Evolutionary conservation across 2,797 vertebrate species (phyloP).

Genomic region (Hafferia zeledoni): DNA sequence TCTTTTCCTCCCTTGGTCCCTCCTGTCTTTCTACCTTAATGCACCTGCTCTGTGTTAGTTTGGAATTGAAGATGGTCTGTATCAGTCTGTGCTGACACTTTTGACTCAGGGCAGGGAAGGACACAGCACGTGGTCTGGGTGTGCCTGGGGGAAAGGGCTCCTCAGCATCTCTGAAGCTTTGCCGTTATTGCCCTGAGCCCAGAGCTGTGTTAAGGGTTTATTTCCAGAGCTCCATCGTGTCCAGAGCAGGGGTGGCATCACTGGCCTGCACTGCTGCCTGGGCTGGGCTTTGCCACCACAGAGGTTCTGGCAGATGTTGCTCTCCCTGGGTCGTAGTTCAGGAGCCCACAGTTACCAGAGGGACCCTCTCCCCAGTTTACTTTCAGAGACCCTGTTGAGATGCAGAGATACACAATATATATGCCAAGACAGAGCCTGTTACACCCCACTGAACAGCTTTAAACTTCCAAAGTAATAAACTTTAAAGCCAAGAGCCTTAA

Average conservation of each 20-base stretch:
- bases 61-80: background rate
- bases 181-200: background rate
- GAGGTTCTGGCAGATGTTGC: rapidly evolving
- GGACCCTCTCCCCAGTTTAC: background rate
- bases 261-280: background rate
- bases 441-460: background rate
- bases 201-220: background rate
- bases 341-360: background rate
- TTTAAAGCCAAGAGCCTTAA: conserved; percentile 65
- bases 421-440: background rate
- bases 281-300: background rate
- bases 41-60: background rate
- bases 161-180: background rate
- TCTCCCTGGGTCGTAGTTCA: background rate
- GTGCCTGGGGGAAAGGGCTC: background rate
- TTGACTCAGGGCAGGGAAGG: background rate
- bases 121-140: rapidly evolving
- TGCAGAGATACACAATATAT: background rate
- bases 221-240: background rate
- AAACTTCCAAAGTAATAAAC: conserved; percentile 40
- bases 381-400: background rate
- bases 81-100: rapidly evolving
- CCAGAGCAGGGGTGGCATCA: background rate
- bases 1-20: background rate
- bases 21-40: background rate